phyloP scores from a whole-genome alignment of 1,140 invertebrate species.

The Mycetomoellerius zeteki region DNA sequence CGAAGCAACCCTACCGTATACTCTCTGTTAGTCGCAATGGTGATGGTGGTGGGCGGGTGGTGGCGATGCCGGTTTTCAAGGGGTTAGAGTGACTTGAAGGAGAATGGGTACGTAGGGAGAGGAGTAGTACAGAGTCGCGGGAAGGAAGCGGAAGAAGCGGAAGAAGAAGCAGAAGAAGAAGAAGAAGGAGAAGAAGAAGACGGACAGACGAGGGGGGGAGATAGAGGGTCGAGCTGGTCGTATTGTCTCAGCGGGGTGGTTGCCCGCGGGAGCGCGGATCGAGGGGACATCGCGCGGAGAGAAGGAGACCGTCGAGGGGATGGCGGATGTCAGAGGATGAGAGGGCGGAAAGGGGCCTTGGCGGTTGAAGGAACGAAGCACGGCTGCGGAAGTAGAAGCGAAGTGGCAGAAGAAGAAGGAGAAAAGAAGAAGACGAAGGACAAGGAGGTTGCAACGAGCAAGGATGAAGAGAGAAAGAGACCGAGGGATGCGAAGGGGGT shows the following conservation, averaged over 20 bases:
- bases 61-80: conserved; percentile 76
- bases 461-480: conserved; percentile 59
- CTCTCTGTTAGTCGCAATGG: conserved; percentile 75
- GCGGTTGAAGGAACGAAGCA: conserved; percentile 75
- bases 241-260: conserved; percentile 86
- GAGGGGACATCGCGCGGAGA: conserved; percentile 73
- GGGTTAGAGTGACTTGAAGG: conserved; percentile 68
- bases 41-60: conserved; percentile 68
- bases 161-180: conserved; percentile 66
- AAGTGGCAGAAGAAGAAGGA: conserved; percentile 72
- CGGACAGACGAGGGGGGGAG: conserved; percentile 65
- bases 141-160: conserved; percentile 66
- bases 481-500: conserved; percentile 77
- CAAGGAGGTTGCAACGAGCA: conserved; percentile 69
- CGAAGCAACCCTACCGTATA: conserved; percentile 71
- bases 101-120: conserved; percentile 28
- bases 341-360: conserved; percentile 61
- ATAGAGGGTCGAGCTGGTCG: conserved; percentile 75
- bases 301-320: conserved; percentile 57
- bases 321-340: conserved; percentile 60
- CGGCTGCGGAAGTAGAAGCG: conserved; percentile 73
- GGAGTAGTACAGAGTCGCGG: conserved; percentile 57
- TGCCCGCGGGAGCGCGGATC: conserved; percentile 77
- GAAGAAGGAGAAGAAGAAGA: conserved; percentile 64
- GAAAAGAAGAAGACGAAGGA: conserved; percentile 68